Evolutionary conservation across 1,140 invertebrate species (phyloP).

Genomic region (Meteorus sp.): DNA sequence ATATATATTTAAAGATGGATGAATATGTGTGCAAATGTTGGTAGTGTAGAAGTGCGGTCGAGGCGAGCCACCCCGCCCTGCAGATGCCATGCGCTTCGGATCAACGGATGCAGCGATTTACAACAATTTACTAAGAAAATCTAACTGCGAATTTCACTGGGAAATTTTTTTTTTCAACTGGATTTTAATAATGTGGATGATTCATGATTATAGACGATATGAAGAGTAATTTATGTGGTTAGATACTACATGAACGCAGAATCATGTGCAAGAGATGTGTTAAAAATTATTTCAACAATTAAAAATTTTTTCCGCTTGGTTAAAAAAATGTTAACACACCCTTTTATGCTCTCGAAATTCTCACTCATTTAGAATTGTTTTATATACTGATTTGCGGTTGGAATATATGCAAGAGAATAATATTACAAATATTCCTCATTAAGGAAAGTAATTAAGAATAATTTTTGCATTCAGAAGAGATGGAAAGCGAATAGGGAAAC

Average conservation of each 20-base stretch:
- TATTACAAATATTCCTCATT: slow-evolving; percentile 6
- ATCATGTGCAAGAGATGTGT: too few species aligned
- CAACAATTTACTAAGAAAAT: too few species aligned
- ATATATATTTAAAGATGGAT: neutral
- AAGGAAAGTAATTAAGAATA: slow-evolving; percentile 7
- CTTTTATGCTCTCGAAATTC: too few species aligned
- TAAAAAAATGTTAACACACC: too few species aligned
- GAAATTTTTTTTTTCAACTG: too few species aligned
- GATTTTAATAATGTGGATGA: too few species aligned
- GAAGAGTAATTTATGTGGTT: too few species aligned
- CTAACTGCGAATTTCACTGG: too few species aligned
- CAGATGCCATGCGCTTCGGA: slow-evolving; percentile 20
- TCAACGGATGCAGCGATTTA: slow-evolving; percentile 19
- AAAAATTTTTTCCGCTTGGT: too few species aligned
- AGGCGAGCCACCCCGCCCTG: slow-evolving; percentile 31
- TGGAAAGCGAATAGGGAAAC: neutral
- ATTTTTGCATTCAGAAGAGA: neutral
- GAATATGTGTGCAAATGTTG: slow-evolving; percentile 10
- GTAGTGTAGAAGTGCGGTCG: slow-evolving; percentile 18
- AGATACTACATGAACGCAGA: too few species aligned
- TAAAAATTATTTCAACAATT: too few species aligned
- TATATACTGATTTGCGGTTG: neutral
- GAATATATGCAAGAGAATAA: slow-evolving; percentile 1
- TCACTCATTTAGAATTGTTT: too few species aligned
- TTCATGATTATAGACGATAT: neutral